phyloP scores from a whole-genome alignment of 2,888 invertebrate genomes.

The Andrena bucephala region DNA sequence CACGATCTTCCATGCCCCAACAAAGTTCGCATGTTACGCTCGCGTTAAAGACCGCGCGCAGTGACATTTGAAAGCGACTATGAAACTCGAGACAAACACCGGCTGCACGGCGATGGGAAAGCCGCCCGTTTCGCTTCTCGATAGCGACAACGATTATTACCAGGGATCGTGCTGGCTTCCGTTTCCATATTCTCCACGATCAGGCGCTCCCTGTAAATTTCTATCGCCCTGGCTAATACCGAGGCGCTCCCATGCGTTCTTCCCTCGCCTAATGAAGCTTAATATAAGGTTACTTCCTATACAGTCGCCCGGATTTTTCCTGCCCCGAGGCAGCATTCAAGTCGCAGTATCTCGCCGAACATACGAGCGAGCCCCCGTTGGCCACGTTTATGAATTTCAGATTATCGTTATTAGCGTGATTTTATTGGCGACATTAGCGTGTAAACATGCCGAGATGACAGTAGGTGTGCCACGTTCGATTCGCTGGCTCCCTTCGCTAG shows the following conservation, averaged over 20 bases:
- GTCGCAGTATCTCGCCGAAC: slow-evolving; percentile 60
- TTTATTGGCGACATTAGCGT: slow-evolving; percentile 71
- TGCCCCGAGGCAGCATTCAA: background rate
- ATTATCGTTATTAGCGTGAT: slow-evolving; percentile 74
- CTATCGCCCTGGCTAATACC: slow-evolving; percentile 22
- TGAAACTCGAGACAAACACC: slow-evolving; percentile 16
- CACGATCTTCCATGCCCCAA: background rate
- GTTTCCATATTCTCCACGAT: slow-evolving; percentile 35
- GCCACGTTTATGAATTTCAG: slow-evolving; percentile 71
- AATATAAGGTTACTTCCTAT: slow-evolving; percentile 51
- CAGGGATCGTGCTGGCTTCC: slow-evolving; percentile 32
- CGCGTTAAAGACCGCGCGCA: slow-evolving; percentile 45
- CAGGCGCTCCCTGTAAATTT: slow-evolving; percentile 39
- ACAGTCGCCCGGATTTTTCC: slow-evolving; percentile 35
- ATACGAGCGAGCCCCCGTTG: slow-evolving; percentile 53
- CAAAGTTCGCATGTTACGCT: slow-evolving; percentile 30
- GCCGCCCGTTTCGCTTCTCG: slow-evolving; percentile 30
- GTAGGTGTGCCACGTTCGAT: slow-evolving; percentile 57
- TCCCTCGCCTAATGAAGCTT: slow-evolving; percentile 47
- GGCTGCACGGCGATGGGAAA: slow-evolving; percentile 18
- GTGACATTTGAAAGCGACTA: slow-evolving; percentile 52
- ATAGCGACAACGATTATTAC: slow-evolving; percentile 42
- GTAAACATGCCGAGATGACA: slow-evolving; percentile 59
- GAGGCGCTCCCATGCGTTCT: slow-evolving; percentile 1
- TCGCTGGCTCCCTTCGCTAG: slow-evolving; percentile 56